Evolutionary conservation across 2,113 vertebrate species (phyloP).

Genomic region (Pelodiscus sinensis): DNA sequence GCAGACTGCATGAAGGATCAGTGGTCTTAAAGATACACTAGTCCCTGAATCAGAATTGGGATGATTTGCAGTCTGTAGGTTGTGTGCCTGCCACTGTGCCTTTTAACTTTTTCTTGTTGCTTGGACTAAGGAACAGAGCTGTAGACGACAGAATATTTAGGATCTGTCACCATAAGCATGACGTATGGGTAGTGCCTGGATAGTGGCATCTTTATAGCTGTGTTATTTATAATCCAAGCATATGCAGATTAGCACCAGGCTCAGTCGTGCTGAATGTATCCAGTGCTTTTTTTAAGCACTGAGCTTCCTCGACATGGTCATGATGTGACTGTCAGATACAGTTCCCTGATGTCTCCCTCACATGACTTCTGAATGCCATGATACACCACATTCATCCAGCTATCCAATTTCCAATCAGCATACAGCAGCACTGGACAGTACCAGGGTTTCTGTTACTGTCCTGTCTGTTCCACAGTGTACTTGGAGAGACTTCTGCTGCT

Average conservation of each 20-base stretch:
- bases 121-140: slow-evolving; percentile 39
- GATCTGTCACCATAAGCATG: slow-evolving; percentile 55
- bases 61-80: neutral
- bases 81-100: neutral
- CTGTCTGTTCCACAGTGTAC: slow-evolving; percentile 61
- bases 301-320: slow-evolving; percentile 48
- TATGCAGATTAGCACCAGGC: slow-evolving; percentile 54
- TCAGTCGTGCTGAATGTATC: slow-evolving; percentile 59
- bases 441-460: slow-evolving; percentile 65
- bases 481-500: slow-evolving; percentile 70
- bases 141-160: slow-evolving; percentile 57
- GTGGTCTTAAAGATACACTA: neutral
- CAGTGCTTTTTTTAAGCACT: slow-evolving; percentile 69
- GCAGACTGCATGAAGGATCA: neutral
- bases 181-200: slow-evolving; percentile 65
- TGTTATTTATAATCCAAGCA: slow-evolving; percentile 74
- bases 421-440: slow-evolving; percentile 35
- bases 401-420: slow-evolving; percentile 54
- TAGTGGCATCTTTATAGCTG: slow-evolving; percentile 59
- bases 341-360: slow-evolving; percentile 70
- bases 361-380: slow-evolving; percentile 64
- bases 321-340: slow-evolving; percentile 67
- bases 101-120: slow-evolving; percentile 57
- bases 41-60: neutral
- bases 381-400: slow-evolving; percentile 25